Percentiles rank a stretch among this genome's conserved stretches.
phyloP scores from a whole-genome alignment of 1,140 invertebrate species.

The Drosophila busckii region DNA sequence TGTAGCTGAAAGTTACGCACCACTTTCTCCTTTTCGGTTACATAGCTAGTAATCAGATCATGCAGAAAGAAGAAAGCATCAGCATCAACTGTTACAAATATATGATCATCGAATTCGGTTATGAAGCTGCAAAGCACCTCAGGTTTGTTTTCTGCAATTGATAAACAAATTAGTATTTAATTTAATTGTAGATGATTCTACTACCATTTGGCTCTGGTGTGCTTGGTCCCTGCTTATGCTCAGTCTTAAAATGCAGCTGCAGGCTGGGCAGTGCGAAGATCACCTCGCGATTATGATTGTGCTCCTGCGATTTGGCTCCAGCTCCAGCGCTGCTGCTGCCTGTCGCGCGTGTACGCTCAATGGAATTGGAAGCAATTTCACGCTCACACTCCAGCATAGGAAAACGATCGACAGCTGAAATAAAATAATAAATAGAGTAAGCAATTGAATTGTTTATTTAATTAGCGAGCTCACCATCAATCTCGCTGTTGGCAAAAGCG shows the following conservation, averaged over 20 bases:
- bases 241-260: slow-evolving; percentile 95
- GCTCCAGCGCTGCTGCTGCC: slow-evolving; percentile 77
- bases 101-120: slow-evolving; percentile 98
- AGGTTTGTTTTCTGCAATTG: slow-evolving; percentile 87
- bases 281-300: slow-evolving; percentile 94
- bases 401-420: slow-evolving; percentile 91
- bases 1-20: slow-evolving; percentile 80
- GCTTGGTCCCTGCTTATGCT: slow-evolving; percentile 88
- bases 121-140: slow-evolving; percentile 97
- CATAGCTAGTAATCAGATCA: slow-evolving; percentile 96
- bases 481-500: slow-evolving; percentile 94
- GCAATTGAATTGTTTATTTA: too few relatives aligned
- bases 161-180: slow-evolving; percentile 19
- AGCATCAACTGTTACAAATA: slow-evolving; percentile 98
- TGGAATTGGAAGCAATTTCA: slow-evolving; percentile 79
- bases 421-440: slow-evolving; percentile 7
- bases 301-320: slow-evolving; percentile 86
- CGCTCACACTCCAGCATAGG: slow-evolving; percentile 89
- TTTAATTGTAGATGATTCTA: slow-evolving; percentile 1
- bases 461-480: slow-evolving; percentile 86
- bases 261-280: slow-evolving; percentile 96
- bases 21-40: slow-evolving; percentile 93
- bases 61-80: slow-evolving; percentile 99
- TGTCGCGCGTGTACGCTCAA: slow-evolving; percentile 78
- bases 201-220: slow-evolving; percentile 87